Conservation (phyloP, 2,113 vertebrate species). For the Silurus meridionalis region DNA sequence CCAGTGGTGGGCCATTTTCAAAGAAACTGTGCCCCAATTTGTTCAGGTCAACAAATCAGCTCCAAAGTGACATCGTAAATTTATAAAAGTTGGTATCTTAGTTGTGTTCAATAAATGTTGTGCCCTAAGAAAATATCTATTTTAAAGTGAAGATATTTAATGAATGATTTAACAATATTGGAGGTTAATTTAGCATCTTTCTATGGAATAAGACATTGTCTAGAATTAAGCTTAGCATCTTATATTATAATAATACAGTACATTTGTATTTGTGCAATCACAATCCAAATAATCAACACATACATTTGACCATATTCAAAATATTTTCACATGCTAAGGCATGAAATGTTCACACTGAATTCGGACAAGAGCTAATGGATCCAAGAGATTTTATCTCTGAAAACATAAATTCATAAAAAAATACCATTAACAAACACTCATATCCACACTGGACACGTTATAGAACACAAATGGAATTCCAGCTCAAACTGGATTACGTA, state of each 20-base stretch:
- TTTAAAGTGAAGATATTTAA: neutral
- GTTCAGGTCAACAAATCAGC: neutral
- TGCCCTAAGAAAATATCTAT: neutral
- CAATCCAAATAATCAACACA: neutral
- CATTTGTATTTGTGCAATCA: neutral
- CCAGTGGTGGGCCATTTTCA: neutral
- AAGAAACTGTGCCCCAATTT: neutral
- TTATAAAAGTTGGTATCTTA: slow-evolving; percentile 8
- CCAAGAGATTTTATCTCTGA: neutral
- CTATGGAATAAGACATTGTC: neutral
- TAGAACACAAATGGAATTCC: slow-evolving; percentile 42
- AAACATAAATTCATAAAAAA: slow-evolving; percentile 32
- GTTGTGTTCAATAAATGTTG: slow-evolving; percentile 8
- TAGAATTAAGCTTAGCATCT: neutral
- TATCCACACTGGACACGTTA: slow-evolving; percentile 24
- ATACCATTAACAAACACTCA: slow-evolving; percentile 10
- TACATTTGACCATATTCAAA: neutral
- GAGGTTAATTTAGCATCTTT: neutral
- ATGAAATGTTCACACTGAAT: neutral
- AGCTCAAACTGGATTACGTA: slow-evolving; percentile 49
- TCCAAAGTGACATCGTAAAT: no score
- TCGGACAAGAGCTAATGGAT: neutral
- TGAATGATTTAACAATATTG: neutral
- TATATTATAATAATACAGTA: neutral
- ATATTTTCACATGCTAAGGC: neutral